phyloP scores from a whole-genome alignment of 2,888 invertebrate species.

The Dryobotodes eremita region DNA sequence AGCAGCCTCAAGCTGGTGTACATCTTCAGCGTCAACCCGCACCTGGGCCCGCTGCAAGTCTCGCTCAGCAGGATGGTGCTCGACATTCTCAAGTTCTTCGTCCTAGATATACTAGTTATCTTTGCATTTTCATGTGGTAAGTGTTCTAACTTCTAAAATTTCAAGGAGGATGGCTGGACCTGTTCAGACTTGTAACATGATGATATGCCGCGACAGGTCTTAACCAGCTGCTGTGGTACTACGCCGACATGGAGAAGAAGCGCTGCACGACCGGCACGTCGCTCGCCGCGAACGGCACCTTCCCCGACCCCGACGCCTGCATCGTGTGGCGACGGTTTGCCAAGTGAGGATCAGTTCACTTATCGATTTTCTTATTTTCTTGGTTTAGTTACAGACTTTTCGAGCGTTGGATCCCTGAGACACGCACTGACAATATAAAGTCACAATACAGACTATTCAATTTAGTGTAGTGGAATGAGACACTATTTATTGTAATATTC shows the following conservation, averaged over 20 bases:
- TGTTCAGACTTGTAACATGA: not conserved
- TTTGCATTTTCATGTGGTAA: constrained; percentile 99
- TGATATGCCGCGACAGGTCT: constrained; percentile 89
- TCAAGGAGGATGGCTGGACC: not conserved
- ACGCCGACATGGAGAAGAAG: constrained; percentile 97
- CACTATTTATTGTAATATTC: not conserved
- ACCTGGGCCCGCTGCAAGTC: constrained; percentile 98
- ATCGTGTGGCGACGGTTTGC: constrained; percentile 97
- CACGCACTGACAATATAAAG: not conserved
- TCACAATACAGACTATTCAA: not conserved
- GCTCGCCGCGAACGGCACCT: constrained; percentile 84
- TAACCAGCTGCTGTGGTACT: constrained; percentile 97
- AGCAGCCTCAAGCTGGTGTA: constrained; percentile 98
- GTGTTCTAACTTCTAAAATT: constrained; percentile 70
- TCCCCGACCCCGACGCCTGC: constrained; percentile 94
- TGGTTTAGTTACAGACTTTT: not conserved
- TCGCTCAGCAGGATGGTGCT: constrained; percentile 98
- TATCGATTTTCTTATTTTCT: not conserved
- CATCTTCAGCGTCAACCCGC: constrained; percentile 99
- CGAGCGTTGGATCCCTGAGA: not conserved
- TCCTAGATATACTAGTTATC: constrained; percentile 97
- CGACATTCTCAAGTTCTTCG: constrained; percentile 99
- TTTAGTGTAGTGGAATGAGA: not conserved
- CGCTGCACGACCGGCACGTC: constrained; percentile 92
- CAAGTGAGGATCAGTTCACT: constrained; percentile 91